Base-by-base conservation (phyloP, 2,888 invertebrate species). In the Colletes collaris region DNA sequence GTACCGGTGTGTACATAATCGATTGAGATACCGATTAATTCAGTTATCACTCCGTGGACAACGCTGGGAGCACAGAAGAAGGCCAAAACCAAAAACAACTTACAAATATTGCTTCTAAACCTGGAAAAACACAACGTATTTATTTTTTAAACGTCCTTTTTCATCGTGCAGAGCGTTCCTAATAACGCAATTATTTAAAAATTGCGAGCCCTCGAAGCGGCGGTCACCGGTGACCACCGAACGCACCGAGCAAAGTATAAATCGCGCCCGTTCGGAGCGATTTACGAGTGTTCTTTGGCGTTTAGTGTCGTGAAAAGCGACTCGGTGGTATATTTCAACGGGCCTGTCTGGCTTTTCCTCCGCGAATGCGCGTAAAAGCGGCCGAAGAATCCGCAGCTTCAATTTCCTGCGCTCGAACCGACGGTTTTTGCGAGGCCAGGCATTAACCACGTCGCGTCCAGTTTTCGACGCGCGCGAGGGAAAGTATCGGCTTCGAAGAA, bases 21-120 rank as follows among this genome's bases (percentile, higher is more conserved):
- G 81, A 75, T 82, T 68, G 64, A 81, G 67, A 76, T 68, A 81
- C 49, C 46, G 83, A 76, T 82, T 86, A 81, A 85, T 85, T 80
- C 70, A 76, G 69, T 82, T 81, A 72, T 86, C 76, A 13, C 16
- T 16, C n/a, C 10, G 27, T 16, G 4, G 46, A 53, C 62, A 59
- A 50, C 35, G 56, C n/a, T 44, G 3, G 0, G 27, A 4, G 44
- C 10, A 19, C 4, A 35, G 13, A 37, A 13, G 56, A 40, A 40
- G 27, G 27, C 55, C 16, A 16, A 16, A 16, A 16, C 16, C 16
- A 16, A 16, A 16, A 16, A 16, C 16, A 16, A 27, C 27, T 27
- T 27, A 27, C 27, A 27, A 27, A 27, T 27, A 27, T 27, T 27
- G 27, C 27, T 27, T 27, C 27, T 27, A 27, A 27, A 27, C 27